phyloP scores from a whole-genome alignment of 2,113 vertebrate species.

The Halichoeres trimaculatus region DNA sequence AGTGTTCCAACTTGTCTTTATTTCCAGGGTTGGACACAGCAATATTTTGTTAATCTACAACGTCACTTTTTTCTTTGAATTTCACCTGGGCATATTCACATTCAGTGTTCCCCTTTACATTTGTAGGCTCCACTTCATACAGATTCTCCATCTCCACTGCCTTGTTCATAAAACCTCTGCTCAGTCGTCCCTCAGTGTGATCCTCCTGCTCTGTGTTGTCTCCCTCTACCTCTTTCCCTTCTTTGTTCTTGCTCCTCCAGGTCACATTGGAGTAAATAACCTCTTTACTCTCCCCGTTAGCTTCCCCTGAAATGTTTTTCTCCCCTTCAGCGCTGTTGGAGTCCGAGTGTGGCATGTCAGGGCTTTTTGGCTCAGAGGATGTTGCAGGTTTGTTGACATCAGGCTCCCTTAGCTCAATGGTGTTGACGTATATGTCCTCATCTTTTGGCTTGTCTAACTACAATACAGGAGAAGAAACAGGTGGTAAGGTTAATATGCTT shows the following conservation, averaged over 20 bases:
- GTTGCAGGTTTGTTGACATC: neutral
- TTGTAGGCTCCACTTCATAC: neutral
- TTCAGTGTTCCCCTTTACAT: constrained; percentile 1
- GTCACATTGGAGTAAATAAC: constrained; percentile 28
- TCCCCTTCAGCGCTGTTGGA: neutral
- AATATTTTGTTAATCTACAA: neutral
- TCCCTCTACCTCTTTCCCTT: rapidly evolving
- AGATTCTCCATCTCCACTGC: constrained; percentile 6
- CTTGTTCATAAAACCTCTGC: neutral
- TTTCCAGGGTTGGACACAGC: too few relatives aligned
- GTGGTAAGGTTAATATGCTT: neutral
- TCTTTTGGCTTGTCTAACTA: constrained; percentile 3
- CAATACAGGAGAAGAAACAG: neutral
- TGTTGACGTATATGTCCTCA: constrained; percentile 19
- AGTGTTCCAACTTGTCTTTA: too few relatives aligned
- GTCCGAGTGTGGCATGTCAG: neutral
- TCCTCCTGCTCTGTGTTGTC: neutral
- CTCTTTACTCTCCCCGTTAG: neutral
- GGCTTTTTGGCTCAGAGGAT: neutral
- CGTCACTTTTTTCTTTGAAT: neutral
- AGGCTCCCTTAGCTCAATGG: neutral
- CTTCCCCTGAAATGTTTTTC: neutral
- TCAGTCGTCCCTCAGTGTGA: rapidly evolving
- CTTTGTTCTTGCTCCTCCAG: neutral
- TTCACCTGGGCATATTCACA: constrained; percentile 33